These are phyloP conservation scores for Tribolium freemani DNA, from an alignment of 2,888 invertebrate species.

Conservation along the genomic window DNA sequence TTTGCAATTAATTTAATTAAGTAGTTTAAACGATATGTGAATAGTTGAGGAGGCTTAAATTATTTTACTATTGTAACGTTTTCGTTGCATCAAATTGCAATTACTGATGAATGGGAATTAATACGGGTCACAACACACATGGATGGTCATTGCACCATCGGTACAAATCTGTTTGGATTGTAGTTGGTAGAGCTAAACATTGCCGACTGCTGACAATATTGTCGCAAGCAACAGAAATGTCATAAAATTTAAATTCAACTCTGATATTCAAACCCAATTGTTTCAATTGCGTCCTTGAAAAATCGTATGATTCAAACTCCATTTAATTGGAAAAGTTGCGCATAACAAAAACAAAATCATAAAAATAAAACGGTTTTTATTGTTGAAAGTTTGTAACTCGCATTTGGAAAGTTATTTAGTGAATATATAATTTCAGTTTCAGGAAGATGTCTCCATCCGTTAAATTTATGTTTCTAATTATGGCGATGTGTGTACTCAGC, in stretches of 20 bases:
- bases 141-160: conserved; percentile 11
- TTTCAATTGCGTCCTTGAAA: no score
- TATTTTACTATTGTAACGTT: conserved; percentile 3
- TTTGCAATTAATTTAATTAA: conserved; percentile 20
- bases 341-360: no score
- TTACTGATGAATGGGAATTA: conserved; percentile 9
- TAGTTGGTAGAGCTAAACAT: neutral
- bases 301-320: no score
- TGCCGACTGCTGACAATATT: neutral
- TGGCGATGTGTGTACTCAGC: neutral
- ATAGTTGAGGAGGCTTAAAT: neutral
- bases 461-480: neutral
- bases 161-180: neutral
- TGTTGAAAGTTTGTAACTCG: neutral
- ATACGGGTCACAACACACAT: conserved; percentile 10
- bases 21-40: neutral
- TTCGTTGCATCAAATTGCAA: conserved; percentile 9
- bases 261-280: no score
- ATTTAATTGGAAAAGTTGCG: no score
- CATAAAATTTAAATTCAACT: no score
- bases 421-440: neutral
- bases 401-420: neutral
- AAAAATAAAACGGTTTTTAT: neutral
- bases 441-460: neutral
- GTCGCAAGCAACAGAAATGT: no score